Conservation (phyloP, 2,797 vertebrate species). For the Catostomus latipinnis region DNA sequence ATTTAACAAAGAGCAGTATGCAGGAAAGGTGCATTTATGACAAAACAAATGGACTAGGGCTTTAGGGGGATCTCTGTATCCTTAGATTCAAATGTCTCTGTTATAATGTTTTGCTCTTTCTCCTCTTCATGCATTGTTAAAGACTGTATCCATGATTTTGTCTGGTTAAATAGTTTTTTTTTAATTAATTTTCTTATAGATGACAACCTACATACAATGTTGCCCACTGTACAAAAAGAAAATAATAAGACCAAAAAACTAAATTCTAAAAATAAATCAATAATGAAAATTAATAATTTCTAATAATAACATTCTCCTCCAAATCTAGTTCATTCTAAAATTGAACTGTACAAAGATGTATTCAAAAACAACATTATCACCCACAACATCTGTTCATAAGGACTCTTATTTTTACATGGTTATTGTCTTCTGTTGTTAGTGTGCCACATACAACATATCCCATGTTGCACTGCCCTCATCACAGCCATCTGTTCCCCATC, state of each 20-base stretch:
- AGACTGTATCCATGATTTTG: background rate
- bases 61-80: slow-evolving; percentile 2
- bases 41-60: background rate
- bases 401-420: too few relatives aligned
- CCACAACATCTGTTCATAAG: background rate
- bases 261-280: background rate
- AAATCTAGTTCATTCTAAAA: background rate
- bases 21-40: background rate
- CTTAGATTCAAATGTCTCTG: background rate
- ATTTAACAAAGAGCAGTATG: background rate
- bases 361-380: background rate
- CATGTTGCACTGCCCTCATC: too few relatives aligned
- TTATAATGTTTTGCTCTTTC: too few relatives aligned
- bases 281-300: background rate
- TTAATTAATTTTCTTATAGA: background rate
- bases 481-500: too few relatives aligned
- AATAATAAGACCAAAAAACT: background rate
- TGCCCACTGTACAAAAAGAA: background rate
- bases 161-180: background rate
- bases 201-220: background rate
- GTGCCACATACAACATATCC: too few relatives aligned
- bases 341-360: background rate
- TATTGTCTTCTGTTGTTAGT: too few relatives aligned
- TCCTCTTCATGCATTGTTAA: too few relatives aligned
- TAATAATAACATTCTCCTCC: background rate